Conservation (phyloP, 2,888 invertebrate species). For the Brachynemurus nebulosus region DNA sequence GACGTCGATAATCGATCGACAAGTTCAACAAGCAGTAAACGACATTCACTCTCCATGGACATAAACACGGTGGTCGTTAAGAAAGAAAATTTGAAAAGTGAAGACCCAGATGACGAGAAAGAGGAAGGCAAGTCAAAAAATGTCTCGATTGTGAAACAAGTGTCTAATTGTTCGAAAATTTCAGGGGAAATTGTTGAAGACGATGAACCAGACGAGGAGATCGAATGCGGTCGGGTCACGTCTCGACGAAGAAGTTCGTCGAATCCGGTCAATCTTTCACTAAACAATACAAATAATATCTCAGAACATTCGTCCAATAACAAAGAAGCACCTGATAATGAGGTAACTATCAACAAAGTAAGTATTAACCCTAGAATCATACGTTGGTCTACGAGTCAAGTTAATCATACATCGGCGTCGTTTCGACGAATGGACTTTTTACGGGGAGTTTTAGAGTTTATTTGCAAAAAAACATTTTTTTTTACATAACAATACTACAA, state of each 20-base stretch:
- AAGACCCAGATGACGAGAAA: conserved; percentile 29
- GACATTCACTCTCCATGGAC: conserved; percentile 13
- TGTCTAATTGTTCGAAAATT: not conserved
- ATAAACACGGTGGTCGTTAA: conserved; percentile 19
- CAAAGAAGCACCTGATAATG: conserved; percentile 28
- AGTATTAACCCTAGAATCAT: too few relatives aligned
- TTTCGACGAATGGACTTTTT: too few relatives aligned
- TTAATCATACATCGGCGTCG: too few relatives aligned
- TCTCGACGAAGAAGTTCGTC: conserved; percentile 54
- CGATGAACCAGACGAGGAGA: conserved; percentile 24
- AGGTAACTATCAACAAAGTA: conserved; percentile 18
- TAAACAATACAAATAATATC: conserved; percentile 49
- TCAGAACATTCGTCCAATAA: conserved; percentile 42
- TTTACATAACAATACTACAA: too few relatives aligned
- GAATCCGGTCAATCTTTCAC: conserved; percentile 69
- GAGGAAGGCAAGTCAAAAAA: conserved; percentile 37
- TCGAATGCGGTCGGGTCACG: conserved; percentile 33
- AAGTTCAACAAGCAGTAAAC: not conserved
- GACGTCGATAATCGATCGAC: not conserved
- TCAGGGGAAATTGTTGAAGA: conserved; percentile 34
- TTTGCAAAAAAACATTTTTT: too few relatives aligned
- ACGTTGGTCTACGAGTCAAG: too few relatives aligned
- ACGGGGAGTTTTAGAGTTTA: too few relatives aligned
- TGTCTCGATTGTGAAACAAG: conserved; percentile 13
- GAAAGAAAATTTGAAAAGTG: conserved; percentile 31